Conservation (phyloP, 2,888 invertebrate species). For the Rhyacophila evoluta region DNA sequence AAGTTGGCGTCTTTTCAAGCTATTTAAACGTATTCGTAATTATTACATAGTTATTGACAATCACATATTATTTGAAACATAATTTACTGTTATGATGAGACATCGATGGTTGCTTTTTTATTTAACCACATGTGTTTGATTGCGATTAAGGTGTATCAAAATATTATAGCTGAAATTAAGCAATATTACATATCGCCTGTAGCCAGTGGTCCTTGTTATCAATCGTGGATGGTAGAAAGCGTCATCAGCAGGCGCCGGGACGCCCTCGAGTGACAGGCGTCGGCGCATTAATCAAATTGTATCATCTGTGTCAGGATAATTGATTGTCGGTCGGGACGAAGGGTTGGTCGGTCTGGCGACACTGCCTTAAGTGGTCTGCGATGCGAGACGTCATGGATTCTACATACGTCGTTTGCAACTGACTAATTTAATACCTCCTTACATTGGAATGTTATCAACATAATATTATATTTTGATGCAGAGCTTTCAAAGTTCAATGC, state of each 20-base stretch:
- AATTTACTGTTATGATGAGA: no score
- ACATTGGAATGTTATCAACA: no score
- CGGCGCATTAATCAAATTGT: constrained; percentile 30
- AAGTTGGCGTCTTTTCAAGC: no score
- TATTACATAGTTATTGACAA: no score
- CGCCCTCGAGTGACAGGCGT: not conserved
- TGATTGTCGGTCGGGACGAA: not conserved
- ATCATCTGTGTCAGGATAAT: constrained; percentile 26
- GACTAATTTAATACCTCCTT: not conserved
- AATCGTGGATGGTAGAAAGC: not conserved
- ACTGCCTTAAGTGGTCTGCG: not conserved
- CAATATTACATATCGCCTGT: not conserved
- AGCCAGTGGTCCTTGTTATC: not conserved
- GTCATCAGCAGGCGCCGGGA: constrained; percentile 2
- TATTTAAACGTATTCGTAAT: no score
- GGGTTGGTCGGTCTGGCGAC: constrained; percentile 4
- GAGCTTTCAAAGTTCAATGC: no score
- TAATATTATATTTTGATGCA: no score
- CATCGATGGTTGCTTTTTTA: no score
- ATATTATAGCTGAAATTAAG: no score
- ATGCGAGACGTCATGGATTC: not conserved
- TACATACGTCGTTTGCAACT: not conserved
- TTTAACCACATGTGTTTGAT: no score
- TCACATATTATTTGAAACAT: no score
- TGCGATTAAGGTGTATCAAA: no score